A percentile compares a stretch with the other conserved stretches of the same genome.
Evolutionary conservation across 1,140 invertebrate species (phyloP).

Genomic region (Capitella teleta): DNA sequence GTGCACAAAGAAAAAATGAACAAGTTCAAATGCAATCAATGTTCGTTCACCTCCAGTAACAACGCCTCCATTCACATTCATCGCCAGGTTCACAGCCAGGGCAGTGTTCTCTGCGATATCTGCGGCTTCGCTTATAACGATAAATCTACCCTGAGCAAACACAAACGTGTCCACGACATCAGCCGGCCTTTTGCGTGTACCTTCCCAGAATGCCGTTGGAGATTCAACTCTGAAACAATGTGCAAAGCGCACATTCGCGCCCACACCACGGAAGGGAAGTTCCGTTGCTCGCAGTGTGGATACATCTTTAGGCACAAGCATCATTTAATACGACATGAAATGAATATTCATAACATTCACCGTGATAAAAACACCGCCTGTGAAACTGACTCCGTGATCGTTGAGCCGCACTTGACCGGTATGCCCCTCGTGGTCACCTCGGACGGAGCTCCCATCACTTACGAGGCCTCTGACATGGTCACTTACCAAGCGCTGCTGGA

Average conservation of each 20-base stretch:
- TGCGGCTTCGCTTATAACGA: constrained; percentile 34
- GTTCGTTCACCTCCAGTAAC: constrained; percentile 28
- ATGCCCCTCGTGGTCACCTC: too few species aligned
- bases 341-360: constrained; percentile 21
- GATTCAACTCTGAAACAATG: constrained; percentile 34
- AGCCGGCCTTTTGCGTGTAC: constrained; percentile 28
- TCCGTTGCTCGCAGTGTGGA: constrained; percentile 16
- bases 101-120: constrained; percentile 32
- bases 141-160: constrained; percentile 31
- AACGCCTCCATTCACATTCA: constrained; percentile 31
- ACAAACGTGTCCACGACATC: constrained; percentile 33
- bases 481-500: too few species aligned
- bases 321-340: constrained; percentile 31
- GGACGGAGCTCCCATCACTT: too few species aligned
- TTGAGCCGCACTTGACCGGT: too few species aligned
- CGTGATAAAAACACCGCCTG: too few species aligned
- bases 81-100: constrained; percentile 30
- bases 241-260: constrained; percentile 27
- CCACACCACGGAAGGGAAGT: constrained; percentile 17
- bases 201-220: constrained; percentile 30
- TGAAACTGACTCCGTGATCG: too few species aligned
- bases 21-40: constrained; percentile 27
- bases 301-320: constrained; percentile 36
- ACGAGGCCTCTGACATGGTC: too few species aligned
- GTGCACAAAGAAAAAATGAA: constrained; percentile 20